These are phyloP conservation scores for Willowsia nigromaculata DNA, from an alignment of 2,888 invertebrate species.

Conservation along the genomic window DNA sequence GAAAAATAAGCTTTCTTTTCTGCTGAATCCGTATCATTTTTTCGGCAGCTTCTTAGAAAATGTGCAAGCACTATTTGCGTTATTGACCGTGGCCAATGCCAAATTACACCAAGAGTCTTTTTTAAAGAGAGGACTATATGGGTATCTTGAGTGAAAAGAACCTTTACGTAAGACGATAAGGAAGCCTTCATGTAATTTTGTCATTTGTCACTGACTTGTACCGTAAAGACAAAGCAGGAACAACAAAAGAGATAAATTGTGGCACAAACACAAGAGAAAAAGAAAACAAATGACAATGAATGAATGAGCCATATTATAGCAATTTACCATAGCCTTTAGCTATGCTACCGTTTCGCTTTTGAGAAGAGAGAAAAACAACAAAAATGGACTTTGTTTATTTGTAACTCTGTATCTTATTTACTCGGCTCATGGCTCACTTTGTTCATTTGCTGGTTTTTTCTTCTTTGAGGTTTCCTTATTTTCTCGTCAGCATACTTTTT, in stretches of 20 bases:
- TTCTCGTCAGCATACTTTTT: not conserved
- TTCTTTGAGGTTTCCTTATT: not conserved
- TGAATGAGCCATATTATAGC: slow-evolving; percentile 57
- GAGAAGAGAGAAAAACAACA: slow-evolving; percentile 34
- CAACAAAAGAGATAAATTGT: slow-evolving; percentile 40
- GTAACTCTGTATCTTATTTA: not conserved
- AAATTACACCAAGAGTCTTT: slow-evolving; percentile 65
- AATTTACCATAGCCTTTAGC: slow-evolving; percentile 44
- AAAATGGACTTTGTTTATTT: slow-evolving; percentile 41
- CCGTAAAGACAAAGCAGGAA: slow-evolving; percentile 47
- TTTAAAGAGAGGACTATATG: not conserved
- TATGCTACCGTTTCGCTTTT: slow-evolving; percentile 51
- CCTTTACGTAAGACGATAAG: not conserved
- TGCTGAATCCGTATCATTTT: slow-evolving; percentile 11
- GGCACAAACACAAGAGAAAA: not conserved
- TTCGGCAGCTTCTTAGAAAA: slow-evolving; percentile 37
- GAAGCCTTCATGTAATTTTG: slow-evolving; percentile 66
- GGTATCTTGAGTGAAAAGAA: not conserved
- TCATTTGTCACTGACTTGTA: slow-evolving; percentile 69
- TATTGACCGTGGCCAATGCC: slow-evolving; percentile 71
- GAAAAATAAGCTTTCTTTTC: slow-evolving; percentile 36
- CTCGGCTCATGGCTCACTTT: not conserved
- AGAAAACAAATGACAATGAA: slow-evolving; percentile 52
- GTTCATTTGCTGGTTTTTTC: not conserved
- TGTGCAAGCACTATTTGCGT: slow-evolving; percentile 61